Evolutionary conservation across 2,888 invertebrate species (phyloP), one percentile per base, ranked within the genome.

Genomic region (Eueremaeus valkanovi): DNA sequence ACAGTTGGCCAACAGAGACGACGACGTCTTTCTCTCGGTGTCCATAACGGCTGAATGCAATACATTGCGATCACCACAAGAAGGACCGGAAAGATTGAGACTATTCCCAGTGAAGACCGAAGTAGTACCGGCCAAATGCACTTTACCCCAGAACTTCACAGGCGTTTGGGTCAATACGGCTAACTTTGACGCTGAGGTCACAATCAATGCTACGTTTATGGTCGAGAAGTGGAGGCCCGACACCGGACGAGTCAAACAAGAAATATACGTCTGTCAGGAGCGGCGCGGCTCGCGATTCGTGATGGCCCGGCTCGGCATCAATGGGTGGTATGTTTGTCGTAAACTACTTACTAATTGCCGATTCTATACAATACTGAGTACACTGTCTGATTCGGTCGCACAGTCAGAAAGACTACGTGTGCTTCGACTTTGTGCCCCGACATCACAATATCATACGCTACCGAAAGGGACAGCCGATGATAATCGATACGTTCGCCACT

Each of bases 161-260:
- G 96, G 98, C 0, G 89, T 92, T 29, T 98, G 97, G 97, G 93
- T 96, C 73, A 97, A 97, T 81, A 96, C 97, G 0, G 96, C 96
- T 0, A 96, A 97, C 82, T 92, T 95, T 79, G 95, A 96, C 83
- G 96, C 96, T 0, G 93, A 95, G 84, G 90, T 95, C 0, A 87
- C 89, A 66, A 94, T 98, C 55, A 97, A 97, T 82, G 92, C 94
- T 81, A 98, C 97, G 0, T 97, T 97, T 82, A 95, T 98, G 49
- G 92, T 95, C 80, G 96, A 96, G 85, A 94, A 92, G 0, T 95
- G 92, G 85, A 92, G 92, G 84, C 95, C 96, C 0, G 96, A 97
- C 84, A 92, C 92, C 81, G 92, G 92, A 0, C 87, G 94, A 81
- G 93, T 89, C 83, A 88, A 93, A 80, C 82, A 80, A 80, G 88